Conservation (phyloP, 1,140 invertebrate genomes). For the Leucophenga varia region DNA sequence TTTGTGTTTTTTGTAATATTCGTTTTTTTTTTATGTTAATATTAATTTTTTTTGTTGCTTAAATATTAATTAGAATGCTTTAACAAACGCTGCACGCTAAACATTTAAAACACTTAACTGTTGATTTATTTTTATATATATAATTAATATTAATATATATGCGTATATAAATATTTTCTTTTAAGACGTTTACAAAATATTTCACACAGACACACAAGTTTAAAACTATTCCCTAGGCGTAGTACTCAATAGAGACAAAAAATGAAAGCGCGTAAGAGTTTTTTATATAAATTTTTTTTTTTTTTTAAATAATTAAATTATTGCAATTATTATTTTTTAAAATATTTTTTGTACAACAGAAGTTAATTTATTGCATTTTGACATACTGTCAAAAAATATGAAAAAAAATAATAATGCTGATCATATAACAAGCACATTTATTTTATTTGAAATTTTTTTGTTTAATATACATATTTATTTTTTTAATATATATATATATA, state of each 20-base stretch:
- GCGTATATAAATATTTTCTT: not conserved
- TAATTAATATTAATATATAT: not conserved
- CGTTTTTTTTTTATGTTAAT: not conserved
- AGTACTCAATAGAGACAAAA: too few relatives aligned
- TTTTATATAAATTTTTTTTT: too few relatives aligned
- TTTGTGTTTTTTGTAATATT: conserved; percentile 10
- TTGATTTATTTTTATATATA: too few relatives aligned
- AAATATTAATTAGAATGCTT: not conserved
- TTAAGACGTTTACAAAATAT: not conserved
- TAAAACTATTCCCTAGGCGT: conserved; percentile 12
- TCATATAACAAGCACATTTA: conserved; percentile 10
- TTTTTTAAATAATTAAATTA: too few relatives aligned
- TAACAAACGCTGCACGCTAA: not conserved
- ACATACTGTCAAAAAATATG: too few relatives aligned
- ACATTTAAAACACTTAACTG: conserved; percentile 9
- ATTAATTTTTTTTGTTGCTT: not conserved
- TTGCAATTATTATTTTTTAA: too few relatives aligned
- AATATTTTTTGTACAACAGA: not conserved
- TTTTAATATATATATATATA: conserved; percentile 9
- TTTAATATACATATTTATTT: conserved; percentile 9
- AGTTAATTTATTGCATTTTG: not conserved
- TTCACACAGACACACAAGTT: conserved; percentile 2
- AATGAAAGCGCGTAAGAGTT: too few relatives aligned
- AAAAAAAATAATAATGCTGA: too few relatives aligned
- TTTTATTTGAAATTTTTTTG: conserved; percentile 8